Conservation (phyloP, 2,888 invertebrate species). For the Thelaira solivaga region DNA sequence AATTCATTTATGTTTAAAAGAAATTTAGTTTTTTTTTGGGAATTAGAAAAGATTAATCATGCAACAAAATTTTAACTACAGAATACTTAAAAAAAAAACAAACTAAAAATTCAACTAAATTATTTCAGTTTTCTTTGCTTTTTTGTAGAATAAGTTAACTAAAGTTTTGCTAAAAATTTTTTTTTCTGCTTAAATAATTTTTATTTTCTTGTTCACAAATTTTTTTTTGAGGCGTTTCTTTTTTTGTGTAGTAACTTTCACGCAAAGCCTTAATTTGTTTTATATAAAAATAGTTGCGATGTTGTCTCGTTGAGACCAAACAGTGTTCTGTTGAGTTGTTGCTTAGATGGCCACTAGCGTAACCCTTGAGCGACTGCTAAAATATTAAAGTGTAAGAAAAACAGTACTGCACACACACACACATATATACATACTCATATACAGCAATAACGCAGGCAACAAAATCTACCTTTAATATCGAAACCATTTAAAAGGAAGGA, state of each 20-base stretch:
- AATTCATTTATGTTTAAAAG: no score
- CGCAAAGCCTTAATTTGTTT: conserved; percentile 31
- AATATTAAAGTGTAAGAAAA: conserved; percentile 14
- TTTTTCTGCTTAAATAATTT: no score
- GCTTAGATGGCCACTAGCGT: conserved; percentile 67
- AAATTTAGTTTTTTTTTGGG: no score
- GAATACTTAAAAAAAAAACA: no score
- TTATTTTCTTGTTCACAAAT: background rate
- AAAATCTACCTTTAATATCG: background rate
- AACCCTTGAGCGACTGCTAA: conserved; percentile 65
- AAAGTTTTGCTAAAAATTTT: no score
- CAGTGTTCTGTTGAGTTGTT: conserved; percentile 74
- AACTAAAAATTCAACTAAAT: no score
- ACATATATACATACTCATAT: no score
- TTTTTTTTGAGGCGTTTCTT: conserved; percentile 15
- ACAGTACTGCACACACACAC: background rate
- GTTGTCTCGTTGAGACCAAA: conserved; percentile 75
- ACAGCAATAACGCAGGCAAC: conserved; percentile 4
- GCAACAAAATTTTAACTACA: no score
- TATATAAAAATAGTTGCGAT: conserved; percentile 64
- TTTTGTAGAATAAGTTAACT: no score
- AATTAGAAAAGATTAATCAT: no score
- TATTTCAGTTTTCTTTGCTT: no score
- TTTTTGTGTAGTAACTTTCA: background rate
- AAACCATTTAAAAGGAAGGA: conserved; percentile 30